Base-by-base conservation (phyloP, 2,113 vertebrate species). In the Campylomormyrus numenius region DNA sequence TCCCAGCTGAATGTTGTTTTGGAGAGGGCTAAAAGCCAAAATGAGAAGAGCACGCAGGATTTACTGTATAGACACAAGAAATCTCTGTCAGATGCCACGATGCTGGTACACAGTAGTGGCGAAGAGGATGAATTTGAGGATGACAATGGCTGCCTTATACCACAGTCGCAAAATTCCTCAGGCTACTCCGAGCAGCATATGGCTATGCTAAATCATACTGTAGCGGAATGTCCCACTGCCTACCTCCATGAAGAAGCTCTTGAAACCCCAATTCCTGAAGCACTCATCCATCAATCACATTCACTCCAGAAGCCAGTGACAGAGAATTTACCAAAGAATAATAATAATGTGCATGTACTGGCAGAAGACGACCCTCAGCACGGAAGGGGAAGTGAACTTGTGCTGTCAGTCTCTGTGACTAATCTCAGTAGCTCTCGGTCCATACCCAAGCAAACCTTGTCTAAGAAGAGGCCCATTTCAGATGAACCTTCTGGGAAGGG, bases 101-200 rank as follows among this genome's bases (percentile, higher is more conserved):
- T 99, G 98, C 95, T 99, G 91, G 97, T 99, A 86, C 98, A 99
- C 92, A 99, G 98, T 90, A 99, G 98, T 0, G 98, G 97, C 7
- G 98, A 99, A 58, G 98, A 99, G 17, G 98, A 99, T 83, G 98
- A 98, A 90, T 96, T 97, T 74, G 98, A 98, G 85, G 97, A 97
- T 0, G 96, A 96, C 0, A 89, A 91, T 3, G 95, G 95, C 3
- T 90, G 95, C 3, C 93, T 91, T 89, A 94, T 95, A 2, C 93
- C 94, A 0, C 95, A 95, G 49, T 94, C 95, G 45, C 95, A 93
- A 49, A 95, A 96, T 3, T 93, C 94, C 0, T 90, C 94, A 4
- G 95, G 93, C 48, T 92, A 95, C 91, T 86, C 92, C 0, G 91
- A 94, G 17, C 96, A 94, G 4, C 93, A 91, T 85, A 58, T 95